Percentiles rank a stretch among this genome's conserved stretches.
These are phyloP conservation scores for Scaptomyza caliginosa DNA, from an alignment of 2,888 invertebrate genomes.

Conservation along the genomic window DNA sequence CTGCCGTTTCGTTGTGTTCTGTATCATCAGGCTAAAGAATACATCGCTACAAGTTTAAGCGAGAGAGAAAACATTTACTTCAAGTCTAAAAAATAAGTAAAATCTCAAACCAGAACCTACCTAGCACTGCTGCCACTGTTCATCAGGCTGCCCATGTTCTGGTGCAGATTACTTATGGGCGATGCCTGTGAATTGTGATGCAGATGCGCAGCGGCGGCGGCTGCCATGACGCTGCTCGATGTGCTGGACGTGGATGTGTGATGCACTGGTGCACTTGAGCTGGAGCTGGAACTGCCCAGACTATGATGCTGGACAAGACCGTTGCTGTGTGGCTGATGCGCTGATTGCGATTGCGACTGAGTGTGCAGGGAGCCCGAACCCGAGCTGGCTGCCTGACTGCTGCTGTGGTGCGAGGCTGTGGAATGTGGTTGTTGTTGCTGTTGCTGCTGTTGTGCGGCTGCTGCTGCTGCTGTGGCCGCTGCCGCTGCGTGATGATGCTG, in stretches of 20 bases:
- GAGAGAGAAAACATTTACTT: background rate
- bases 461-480: conserved; percentile 44
- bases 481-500: conserved; percentile 62
- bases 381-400: conserved; percentile 41
- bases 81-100: background rate
- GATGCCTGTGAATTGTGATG: conserved; percentile 83
- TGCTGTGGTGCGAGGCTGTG: conserved; percentile 58
- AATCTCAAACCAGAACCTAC: conserved; percentile 55
- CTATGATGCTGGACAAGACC: conserved; percentile 66
- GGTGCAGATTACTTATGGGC: conserved; percentile 84
- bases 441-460: conserved; percentile 53
- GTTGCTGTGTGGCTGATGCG: conserved; percentile 70
- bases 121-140: conserved; percentile 84
- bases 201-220: conserved; percentile 80
- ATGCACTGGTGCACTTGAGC: conserved; percentile 58
- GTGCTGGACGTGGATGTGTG: conserved; percentile 72
- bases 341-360: conserved; percentile 56
- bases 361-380: conserved; percentile 48
- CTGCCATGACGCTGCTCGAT: conserved; percentile 78
- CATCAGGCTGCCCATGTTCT: conserved; percentile 84
- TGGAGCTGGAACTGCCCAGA: conserved; percentile 27
- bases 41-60: conserved; percentile 76
- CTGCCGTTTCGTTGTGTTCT: conserved; percentile 85
- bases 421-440: conserved; percentile 54
- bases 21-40: conserved; percentile 84